Evolutionary conservation across 2,113 vertebrate genomes (phyloP), one percentile per base, ranked within the genome.

Genomic region (Fregata magnificens): DNA sequence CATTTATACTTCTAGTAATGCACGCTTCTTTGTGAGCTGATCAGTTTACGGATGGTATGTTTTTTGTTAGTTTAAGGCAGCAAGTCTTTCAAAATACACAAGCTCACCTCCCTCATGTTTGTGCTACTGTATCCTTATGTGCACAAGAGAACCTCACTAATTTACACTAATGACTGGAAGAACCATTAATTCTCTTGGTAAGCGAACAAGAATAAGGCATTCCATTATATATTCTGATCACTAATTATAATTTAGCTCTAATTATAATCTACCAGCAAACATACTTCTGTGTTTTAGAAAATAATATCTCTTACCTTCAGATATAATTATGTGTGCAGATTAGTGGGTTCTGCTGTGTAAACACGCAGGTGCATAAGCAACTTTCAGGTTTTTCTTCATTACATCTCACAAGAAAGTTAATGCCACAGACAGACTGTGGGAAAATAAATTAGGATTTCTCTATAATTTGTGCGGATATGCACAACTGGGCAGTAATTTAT

Each of bases 201-300:
- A 91, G 56, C 81, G 49, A 94, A 93, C 81, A 97, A 91, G 96
- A 96, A 95, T 96, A 97, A 95, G 94, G 90, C 97, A 97, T 94
- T 96, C 74, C 91, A 93, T 97, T 92, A 96, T 92, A 90, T 95
- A 88, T 92, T 97, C 91, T 84, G 62, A 88, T 95, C 83, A 89
- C 91, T 91, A 93, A 95, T 92, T 96, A 89, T 77, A 93, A 89
- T 92, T 95, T 85, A 93, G 73, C 66, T 96, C 79, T 97, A 91
- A 97, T 95, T 95, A 96, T 76, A 97, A 91, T 91, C 95, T 96
- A 97, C 90, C 95, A 97, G 92, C 77, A 96, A 97, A 94, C 96
- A 97, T 95, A 96, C 26, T 87, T 96, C 89, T 89, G 91, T 95
- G 72, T 93, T 95, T 93, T 86, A 93, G 81, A 97, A 97, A 97